Base-by-base conservation (phyloP, 2,113 vertebrate species). In the Ivindomyrus marchei region DNA sequence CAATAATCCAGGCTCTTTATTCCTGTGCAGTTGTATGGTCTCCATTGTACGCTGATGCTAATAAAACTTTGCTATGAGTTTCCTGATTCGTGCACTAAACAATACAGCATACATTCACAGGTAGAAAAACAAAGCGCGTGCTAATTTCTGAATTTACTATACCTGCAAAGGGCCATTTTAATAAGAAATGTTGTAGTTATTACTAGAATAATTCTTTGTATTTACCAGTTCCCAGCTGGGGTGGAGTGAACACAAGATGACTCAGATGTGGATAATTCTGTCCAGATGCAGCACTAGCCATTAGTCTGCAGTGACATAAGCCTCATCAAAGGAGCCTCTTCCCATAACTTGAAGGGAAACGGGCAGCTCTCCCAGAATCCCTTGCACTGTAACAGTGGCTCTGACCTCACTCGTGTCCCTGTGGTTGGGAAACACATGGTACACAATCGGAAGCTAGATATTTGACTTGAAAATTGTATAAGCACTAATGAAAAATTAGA, bases 281-380 rank as follows among this genome's bases (percentile, higher is more conserved):
- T 42, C 39, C 24, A 42, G 19, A 45, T 83, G 15, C 39, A 83
- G 17, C 77, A 83, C 31, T 83, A 45, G 15, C 77, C 36, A 21
- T 62, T 45, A 19, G 15, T 47, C 84, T 39, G 62, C 19, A 77
- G 31, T 45, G 88, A 46, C 88, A 93, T 90, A 10, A 94, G 93
- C 90, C 90, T 95, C 94, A 0, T 96, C 91, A 0, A 94, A 93
- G 0, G 95, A 97, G 90, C 98, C 98, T 13, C 0, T 92, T 86
- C 98, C 98, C 62, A 90, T 92, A 89, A 99, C 46, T 27, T 89
- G 91, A 24, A 99, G 92, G 9, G 85, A 90, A 90, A 97, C 94
- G 0, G 94, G 91, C 1, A 89, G 93, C 94, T 97, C 97, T 21
- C 97, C 95, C 36, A 99, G 95, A 92, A 95, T 88, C 1, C 97